Percentiles rank a stretch among this genome's conserved stretches.
Evolutionary conservation across 2,113 vertebrate species (phyloP).

Genomic region (Dromaius novaehollandiae): DNA sequence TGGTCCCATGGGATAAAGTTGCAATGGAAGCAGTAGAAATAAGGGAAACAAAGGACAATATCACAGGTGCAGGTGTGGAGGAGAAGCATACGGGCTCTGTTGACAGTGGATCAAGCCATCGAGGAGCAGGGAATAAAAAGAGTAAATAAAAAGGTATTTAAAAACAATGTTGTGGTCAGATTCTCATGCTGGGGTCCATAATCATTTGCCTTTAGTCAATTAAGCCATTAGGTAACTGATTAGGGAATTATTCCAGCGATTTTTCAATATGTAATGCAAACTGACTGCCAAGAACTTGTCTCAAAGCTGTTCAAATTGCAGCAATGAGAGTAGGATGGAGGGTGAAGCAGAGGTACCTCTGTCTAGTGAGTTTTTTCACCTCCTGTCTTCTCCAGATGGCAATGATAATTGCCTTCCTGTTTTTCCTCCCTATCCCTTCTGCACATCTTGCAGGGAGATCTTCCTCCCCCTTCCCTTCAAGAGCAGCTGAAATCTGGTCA

Average conservation of each 20-base stretch:
- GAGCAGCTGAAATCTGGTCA: not conserved
- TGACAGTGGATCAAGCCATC: not conserved
- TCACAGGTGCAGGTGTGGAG: not conserved
- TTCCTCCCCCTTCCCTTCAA: not conserved
- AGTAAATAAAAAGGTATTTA: not conserved
- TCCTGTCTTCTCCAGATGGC: not conserved
- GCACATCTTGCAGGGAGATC: not conserved
- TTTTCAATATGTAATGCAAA: not conserved
- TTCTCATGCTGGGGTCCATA: not conserved
- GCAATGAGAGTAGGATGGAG: not conserved
- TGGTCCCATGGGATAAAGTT: not conserved
- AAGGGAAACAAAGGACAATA: not conserved
- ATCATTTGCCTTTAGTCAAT: not conserved
- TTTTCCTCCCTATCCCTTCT: not conserved
- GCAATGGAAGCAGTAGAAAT: not conserved
- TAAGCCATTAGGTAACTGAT: not conserved
- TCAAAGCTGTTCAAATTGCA: not conserved
- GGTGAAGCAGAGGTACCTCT: not conserved
- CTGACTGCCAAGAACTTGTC: not conserved
- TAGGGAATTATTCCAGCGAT: not conserved
- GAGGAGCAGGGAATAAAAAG: not conserved
- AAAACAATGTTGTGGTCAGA: fast-evolving
- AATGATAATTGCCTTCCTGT: not conserved
- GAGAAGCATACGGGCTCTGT: not conserved
- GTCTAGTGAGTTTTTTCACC: not conserved